Evolutionary conservation across 2,113 vertebrate genomes (phyloP).

Genomic region (Mobula birostris): DNA sequence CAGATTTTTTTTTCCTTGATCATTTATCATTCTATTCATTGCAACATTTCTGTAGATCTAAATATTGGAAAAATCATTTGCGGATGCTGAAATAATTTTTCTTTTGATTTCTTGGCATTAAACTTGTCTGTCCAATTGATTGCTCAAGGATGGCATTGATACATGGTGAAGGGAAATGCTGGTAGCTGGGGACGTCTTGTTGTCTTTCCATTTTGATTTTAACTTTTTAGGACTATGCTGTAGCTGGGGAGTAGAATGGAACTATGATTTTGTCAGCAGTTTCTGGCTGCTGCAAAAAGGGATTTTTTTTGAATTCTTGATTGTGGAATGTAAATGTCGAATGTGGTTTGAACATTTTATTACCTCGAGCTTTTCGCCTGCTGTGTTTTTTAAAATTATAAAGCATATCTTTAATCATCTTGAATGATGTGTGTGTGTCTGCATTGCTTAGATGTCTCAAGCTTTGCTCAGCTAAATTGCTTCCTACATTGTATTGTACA

Average conservation of each 20-base stretch:
- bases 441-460: background rate
- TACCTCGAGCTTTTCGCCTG: background rate
- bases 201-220: background rate
- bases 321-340: background rate
- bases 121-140: background rate
- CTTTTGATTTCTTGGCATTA: background rate
- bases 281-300: background rate
- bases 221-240: background rate
- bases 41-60: background rate
- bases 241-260: background rate
- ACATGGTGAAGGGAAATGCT: background rate
- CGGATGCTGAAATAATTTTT: background rate
- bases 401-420: background rate
- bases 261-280: background rate
- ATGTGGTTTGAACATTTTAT: background rate
- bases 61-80: background rate
- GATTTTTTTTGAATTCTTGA: background rate
- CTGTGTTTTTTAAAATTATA: background rate
- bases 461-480: background rate
- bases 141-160: background rate
- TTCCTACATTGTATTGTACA: background rate
- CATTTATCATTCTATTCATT: background rate
- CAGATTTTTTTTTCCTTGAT: background rate
- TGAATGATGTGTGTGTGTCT: background rate
- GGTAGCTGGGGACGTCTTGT: background rate